Base-by-base conservation (phyloP, 1,140 invertebrate genomes). In the Drosophila virilis region DNA sequence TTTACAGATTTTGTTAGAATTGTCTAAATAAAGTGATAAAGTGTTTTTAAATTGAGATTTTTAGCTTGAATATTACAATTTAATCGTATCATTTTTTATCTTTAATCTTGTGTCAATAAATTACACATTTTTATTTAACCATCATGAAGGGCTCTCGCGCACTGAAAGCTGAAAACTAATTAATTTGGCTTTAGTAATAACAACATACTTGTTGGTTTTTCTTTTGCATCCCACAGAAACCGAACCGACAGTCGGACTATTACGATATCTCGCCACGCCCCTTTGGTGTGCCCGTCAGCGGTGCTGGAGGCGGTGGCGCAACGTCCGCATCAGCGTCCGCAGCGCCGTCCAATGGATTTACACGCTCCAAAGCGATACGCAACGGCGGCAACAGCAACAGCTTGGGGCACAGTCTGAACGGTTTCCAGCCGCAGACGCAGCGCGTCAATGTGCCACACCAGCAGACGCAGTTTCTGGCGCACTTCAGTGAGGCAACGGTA, bases 201-300 rank as follows among this genome's bases (percentile, higher is more conserved):
- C 59, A 77, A 51, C 42, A 45, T 32, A 55, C 38, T 68, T 57
- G 8, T 66, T 51, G 9, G 13, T 67, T 70, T 55, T 33, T 48
- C 42, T 42, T 61, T 72, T 55, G 61, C 37, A 74, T 74, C 72
- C 61, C 59, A 58, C 74, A 90, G 69, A 85, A 92, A 90, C 72
- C 88, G 50, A 86, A 72, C 58, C 86, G 91, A 13, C 89, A 91
- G 68, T 51, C 91, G 66, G 91, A 92, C 59, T 91, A 83, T 77
- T 92, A 91, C 74, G 91, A 92, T 78, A 92, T 92, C 38, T 92
- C 91, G 68, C 91, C 91, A 72, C 91, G 91, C 74, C 91, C 91
- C 66, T 92, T 92, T 58, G 90, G 89, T 37, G 78, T 75, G 60
- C 84, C 84, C 35, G 58, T 70, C 10, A 28, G 72, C 22, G 68